phyloP scores from a whole-genome alignment of 2,113 vertebrate species.

The Xiphophorus couchianus region DNA sequence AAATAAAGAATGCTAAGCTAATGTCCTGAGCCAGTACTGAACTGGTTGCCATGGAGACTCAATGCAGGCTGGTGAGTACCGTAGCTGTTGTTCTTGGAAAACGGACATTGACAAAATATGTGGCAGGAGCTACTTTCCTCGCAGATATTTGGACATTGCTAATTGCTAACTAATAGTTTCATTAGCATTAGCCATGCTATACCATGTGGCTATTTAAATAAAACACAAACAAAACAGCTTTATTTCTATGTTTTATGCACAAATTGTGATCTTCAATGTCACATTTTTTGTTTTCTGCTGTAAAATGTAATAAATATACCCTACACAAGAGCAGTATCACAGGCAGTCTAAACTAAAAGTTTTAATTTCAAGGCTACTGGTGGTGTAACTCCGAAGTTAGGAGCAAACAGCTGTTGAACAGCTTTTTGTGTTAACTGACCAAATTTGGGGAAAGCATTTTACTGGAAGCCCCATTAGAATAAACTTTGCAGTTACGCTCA shows the following conservation, averaged over 20 bases:
- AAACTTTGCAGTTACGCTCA: constrained; percentile 57
- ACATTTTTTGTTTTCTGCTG: not conserved
- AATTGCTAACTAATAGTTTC: not conserved
- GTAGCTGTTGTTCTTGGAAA: too few relatives aligned
- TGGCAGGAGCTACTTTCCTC: not conserved
- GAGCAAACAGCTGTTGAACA: constrained; percentile 46
- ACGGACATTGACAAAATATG: not conserved
- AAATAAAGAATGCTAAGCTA: too few relatives aligned
- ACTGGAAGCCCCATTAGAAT: constrained; percentile 32
- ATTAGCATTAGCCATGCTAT: not conserved
- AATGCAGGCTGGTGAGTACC: too few relatives aligned
- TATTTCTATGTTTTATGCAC: not conserved
- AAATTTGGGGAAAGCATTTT: constrained; percentile 54
- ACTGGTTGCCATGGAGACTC: too few relatives aligned
- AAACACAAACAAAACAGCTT: not conserved
- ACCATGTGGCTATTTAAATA: not conserved
- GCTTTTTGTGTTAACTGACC: constrained; percentile 34
- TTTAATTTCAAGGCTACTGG: not conserved
- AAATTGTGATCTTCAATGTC: not conserved
- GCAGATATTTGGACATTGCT: not conserved
- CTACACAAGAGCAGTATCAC: not conserved
- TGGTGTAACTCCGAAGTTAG: not conserved
- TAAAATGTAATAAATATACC: not conserved
- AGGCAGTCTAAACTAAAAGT: not conserved
- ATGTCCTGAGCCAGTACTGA: too few relatives aligned